Base-by-base conservation (phyloP, 2,797 vertebrate genomes). In the Gymnodraco acuticeps region DNA sequence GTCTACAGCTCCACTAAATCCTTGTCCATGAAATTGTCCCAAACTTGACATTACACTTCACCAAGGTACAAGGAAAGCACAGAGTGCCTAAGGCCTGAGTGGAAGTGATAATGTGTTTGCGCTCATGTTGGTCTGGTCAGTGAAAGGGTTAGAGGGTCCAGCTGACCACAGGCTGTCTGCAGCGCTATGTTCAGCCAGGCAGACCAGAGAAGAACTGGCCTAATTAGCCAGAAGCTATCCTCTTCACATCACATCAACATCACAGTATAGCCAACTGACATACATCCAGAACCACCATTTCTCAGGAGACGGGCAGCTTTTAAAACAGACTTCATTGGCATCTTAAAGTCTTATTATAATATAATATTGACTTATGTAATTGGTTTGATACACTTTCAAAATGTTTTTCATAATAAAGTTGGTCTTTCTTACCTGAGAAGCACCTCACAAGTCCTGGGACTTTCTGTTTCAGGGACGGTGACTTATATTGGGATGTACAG, bases 171-270 rank as follows among this genome's bases (percentile, higher is more conserved):
- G 74, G 85, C 86, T 83, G 82, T 90, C 84, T 80, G 71, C 70
- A 80, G 78, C 15, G 11, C 83, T 62, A 43, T 84, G 85, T 82
- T 86, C 87, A 86, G 70, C 80, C 81, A 85, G 78, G 81, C 82
- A 83, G 82, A 86, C 76, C 87, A 80, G 70, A 81, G 72, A 78
- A 79, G 77, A 74, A 47, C 70, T 51, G 54, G 47, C 68, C 80
- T 89, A 88, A 82, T 92, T 92, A 93, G 85, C 89, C 86, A 13
- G 54, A 75, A 88, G 85, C 85, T 77, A 85, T 82, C 77, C 79
- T 89, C 77, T 82, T 89, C 90, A 90, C 83, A 85, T 91, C 88
- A 69, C 78, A 89, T 91, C 76, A 87, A 74, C 87, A 64, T 86
- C 87, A 90, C 75, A 66, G 65, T 20, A 63, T 64, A 86, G 76